These are phyloP conservation scores for Bradynema listronoti DNA, from an alignment of 1,140 invertebrate species.

Conservation along the genomic window DNA sequence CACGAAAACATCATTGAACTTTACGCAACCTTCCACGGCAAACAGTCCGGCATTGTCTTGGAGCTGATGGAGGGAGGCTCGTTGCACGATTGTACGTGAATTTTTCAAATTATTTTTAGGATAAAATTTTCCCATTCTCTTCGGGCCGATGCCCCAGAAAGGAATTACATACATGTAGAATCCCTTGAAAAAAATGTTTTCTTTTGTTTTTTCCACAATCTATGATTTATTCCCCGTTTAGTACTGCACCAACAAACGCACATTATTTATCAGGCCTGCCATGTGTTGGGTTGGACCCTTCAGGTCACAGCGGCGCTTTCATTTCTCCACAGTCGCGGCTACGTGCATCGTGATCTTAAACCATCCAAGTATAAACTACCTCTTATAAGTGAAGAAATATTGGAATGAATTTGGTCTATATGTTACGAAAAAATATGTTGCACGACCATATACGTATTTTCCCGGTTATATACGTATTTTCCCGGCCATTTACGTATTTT, in stretches of 20 bases:
- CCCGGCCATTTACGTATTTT: too few relatives aligned
- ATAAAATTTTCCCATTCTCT: too few relatives aligned
- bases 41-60: constrained; percentile 29
- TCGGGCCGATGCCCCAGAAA: background rate
- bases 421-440: too few relatives aligned
- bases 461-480: too few relatives aligned
- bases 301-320: constrained; percentile 31
- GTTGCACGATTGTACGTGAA: constrained; percentile 32
- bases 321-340: constrained; percentile 28
- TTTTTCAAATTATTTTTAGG: constrained; percentile 1
- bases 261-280: constrained; percentile 30
- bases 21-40: constrained; percentile 39
- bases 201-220: too few relatives aligned
- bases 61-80: constrained; percentile 45
- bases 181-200: background rate
- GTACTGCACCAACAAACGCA: constrained; percentile 35
- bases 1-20: constrained; percentile 42
- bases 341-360: constrained; percentile 37
- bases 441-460: too few relatives aligned
- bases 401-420: too few relatives aligned
- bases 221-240: constrained; percentile 7
- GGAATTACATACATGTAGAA: background rate
- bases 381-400: too few relatives aligned
- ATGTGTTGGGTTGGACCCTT: constrained; percentile 39
- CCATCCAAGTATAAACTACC: constrained; percentile 71